Percentiles rank a stretch among this genome's conserved stretches.
These are phyloP conservation scores for Pyralis farinalis DNA, from an alignment of 2,888 invertebrate species.

Conservation along the genomic window DNA sequence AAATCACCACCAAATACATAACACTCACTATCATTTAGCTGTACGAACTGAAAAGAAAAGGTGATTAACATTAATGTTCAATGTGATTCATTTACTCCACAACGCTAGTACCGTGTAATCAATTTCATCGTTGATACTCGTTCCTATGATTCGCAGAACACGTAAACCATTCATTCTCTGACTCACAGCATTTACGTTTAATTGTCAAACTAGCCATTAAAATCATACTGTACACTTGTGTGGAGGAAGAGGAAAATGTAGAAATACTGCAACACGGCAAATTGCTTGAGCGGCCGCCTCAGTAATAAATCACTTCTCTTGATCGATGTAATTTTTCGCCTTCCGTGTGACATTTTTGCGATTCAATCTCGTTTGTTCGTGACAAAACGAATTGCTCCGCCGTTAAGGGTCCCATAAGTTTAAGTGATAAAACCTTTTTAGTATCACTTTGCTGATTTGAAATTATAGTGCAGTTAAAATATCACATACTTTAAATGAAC, in stretches of 20 bases:
- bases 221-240: constrained; percentile 7
- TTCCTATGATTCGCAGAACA: constrained; percentile 18
- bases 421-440: too few species aligned
- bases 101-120: constrained; percentile 14
- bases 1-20: too few species aligned
- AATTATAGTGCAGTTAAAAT: too few species aligned
- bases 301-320: constrained; percentile 20
- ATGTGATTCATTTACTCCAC: constrained; percentile 9
- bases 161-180: constrained; percentile 14
- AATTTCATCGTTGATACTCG: constrained; percentile 12
- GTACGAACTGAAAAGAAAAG: too few species aligned
- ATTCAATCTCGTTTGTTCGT: constrained; percentile 12
- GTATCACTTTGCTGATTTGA: too few species aligned
- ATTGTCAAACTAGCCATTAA: constrained; percentile 1
- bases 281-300: background rate
- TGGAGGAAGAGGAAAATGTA: constrained; percentile 15
- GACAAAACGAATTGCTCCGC: background rate
- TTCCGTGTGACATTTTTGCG: constrained; percentile 14
- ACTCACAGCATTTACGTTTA: constrained; percentile 10
- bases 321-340: constrained; percentile 18
- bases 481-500: too few species aligned
- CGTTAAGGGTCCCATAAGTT: too few species aligned
- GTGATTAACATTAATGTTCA: too few species aligned
- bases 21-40: too few species aligned
- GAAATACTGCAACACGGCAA: constrained; percentile 2